These are phyloP conservation scores for Anniella stebbinsi DNA, from an alignment of 2,797 vertebrate genomes.

Conservation along the genomic window DNA sequence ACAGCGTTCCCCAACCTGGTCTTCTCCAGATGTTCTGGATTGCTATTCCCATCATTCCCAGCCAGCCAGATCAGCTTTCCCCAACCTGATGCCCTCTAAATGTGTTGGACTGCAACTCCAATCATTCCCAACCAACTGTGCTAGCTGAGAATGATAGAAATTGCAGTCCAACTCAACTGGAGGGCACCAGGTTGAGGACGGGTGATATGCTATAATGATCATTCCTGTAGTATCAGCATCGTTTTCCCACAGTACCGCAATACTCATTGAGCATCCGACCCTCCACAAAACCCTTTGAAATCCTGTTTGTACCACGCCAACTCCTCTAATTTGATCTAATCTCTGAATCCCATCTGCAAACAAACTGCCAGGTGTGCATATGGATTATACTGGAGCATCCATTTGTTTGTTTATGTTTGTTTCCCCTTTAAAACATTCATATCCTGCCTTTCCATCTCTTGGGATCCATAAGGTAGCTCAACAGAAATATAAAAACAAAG, in stretches of 20 bases:
- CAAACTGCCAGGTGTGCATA: not conserved
- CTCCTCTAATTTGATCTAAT: not conserved
- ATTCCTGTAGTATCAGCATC: too few species aligned
- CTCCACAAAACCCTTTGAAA: not conserved
- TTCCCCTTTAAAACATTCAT: not conserved
- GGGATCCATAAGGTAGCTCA: not conserved
- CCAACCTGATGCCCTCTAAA: too few species aligned
- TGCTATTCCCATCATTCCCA: too few species aligned
- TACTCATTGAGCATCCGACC: not conserved
- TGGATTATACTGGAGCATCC: not conserved
- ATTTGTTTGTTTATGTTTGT: too few species aligned
- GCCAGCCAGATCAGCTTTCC: too few species aligned
- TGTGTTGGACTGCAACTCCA: too few species aligned
- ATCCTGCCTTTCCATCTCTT: not conserved
- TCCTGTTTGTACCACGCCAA: not conserved
- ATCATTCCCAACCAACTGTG: too few species aligned
- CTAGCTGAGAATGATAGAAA: too few species aligned
- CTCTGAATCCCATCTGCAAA: not conserved
- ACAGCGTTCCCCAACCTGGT: too few species aligned
- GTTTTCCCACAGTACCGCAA: not conserved
- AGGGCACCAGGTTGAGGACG: not conserved
- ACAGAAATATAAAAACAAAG: not conserved
- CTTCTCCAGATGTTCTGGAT: too few species aligned
- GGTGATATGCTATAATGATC: too few species aligned
- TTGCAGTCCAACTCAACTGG: not conserved